phyloP scores from a whole-genome alignment of 2,888 invertebrate species.

The Steinernema hermaphroditum region DNA sequence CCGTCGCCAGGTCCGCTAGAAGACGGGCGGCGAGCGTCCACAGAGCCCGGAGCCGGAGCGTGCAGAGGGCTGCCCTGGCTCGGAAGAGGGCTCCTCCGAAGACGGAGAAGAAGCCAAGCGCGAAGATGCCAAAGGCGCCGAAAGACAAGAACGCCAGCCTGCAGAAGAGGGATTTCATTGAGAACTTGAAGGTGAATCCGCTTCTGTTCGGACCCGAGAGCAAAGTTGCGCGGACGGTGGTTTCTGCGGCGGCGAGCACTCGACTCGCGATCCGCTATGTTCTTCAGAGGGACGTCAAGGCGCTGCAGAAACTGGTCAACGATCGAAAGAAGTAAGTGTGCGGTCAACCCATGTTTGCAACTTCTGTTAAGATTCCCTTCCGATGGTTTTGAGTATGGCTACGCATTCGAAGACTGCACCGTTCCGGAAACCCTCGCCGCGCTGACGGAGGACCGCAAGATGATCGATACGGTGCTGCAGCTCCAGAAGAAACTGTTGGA shows the following conservation, averaged over 20 bases:
- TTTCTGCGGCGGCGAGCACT: neutral
- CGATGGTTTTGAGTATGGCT: slow-evolving; percentile 6
- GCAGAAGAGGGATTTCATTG: neutral
- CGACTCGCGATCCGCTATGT: slow-evolving; percentile 1
- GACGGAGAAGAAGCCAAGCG: neutral
- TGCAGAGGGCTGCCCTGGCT: neutral
- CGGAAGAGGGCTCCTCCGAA: neutral
- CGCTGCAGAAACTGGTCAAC: slow-evolving; percentile 12
- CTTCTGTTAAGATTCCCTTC: slow-evolving; percentile 1
- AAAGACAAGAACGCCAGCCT: slow-evolving; percentile 5
- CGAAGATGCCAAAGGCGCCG: neutral
- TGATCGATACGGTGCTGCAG: slow-evolving; percentile 2
- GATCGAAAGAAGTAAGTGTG: neutral
- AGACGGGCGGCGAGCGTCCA: slow-evolving; percentile 2
- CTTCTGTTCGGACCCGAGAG: neutral
- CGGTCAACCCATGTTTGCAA: neutral
- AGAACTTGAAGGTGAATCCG: neutral
- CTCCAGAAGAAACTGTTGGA: neutral
- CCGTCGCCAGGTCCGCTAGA: neutral
- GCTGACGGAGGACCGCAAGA: slow-evolving; percentile 13
- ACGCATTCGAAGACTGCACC: slow-evolving; percentile 1
- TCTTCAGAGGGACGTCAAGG: slow-evolving; percentile 19
- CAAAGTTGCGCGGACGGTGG: neutral
- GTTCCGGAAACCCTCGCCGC: slow-evolving; percentile 8
- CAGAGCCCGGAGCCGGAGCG: neutral